Conservation (phyloP, 2,797 vertebrate species). For the Pristis pectinata region DNA sequence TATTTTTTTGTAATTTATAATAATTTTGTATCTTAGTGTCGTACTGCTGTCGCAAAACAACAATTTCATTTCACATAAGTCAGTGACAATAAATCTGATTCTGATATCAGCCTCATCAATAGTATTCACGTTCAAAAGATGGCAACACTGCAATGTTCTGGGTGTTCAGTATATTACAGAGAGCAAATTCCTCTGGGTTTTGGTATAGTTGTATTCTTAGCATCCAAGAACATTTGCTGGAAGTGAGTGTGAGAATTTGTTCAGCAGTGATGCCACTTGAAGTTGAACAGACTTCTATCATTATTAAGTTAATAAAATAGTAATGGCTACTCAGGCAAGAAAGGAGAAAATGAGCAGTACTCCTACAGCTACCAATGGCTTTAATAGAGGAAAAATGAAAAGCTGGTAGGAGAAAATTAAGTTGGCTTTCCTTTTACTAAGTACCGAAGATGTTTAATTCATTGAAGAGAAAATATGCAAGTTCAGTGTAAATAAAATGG, state of each 20-base stretch:
- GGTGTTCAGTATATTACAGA: background rate
- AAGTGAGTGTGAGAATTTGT: background rate
- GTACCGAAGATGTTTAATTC: background rate
- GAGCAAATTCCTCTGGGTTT: background rate
- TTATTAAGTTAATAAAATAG: background rate
- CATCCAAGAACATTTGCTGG: background rate
- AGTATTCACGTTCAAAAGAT: too few species aligned
- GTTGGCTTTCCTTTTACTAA: background rate
- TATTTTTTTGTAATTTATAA: too few species aligned
- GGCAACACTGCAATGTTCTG: background rate
- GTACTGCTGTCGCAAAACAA: too few species aligned
- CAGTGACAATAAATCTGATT: too few species aligned
- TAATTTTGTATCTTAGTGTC: too few species aligned
- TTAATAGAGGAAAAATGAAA: background rate
- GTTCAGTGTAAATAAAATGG: background rate
- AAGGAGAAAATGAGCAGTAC: background rate
- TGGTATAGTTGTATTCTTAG: background rate
- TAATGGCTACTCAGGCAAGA: background rate
- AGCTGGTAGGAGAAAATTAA: background rate
- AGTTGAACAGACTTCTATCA: background rate
- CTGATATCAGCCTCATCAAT: too few species aligned
- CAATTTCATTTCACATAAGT: too few species aligned
- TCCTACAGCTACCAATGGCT: background rate
- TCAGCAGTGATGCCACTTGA: background rate
- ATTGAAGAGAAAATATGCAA: background rate